phyloP scores from a whole-genome alignment of 2,888 invertebrate genomes.

The Drosophila siamana region DNA sequence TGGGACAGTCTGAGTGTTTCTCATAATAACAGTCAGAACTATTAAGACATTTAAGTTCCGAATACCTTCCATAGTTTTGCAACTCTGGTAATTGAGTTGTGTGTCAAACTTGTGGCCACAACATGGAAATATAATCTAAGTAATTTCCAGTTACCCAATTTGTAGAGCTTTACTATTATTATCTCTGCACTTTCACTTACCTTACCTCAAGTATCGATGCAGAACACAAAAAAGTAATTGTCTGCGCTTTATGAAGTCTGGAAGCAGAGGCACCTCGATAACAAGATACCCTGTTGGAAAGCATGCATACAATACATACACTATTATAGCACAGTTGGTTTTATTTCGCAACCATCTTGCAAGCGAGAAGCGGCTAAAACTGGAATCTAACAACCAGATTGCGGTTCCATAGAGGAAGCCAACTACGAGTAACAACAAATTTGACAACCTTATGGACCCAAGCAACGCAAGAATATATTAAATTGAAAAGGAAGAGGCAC shows the following conservation, averaged over 20 bases:
- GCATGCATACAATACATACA: background rate
- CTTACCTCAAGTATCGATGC: constrained; percentile 60
- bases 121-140: constrained; percentile 2
- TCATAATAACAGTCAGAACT: background rate
- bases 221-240: constrained; percentile 1
- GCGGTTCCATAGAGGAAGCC: constrained; percentile 13
- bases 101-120: background rate
- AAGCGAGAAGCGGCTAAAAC: constrained; percentile 6
- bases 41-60: background rate
- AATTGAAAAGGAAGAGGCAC: constrained; percentile 25
- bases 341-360: constrained; percentile 32
- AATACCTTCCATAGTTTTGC: background rate
- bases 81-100: constrained; percentile 12
- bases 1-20: too few relatives aligned
- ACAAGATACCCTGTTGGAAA: background rate
- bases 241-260: background rate
- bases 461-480: constrained; percentile 6
- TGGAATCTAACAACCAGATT: constrained; percentile 21
- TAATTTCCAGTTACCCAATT: background rate
- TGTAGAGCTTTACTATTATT: constrained; percentile 35
- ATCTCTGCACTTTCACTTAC: constrained; percentile 76
- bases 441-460: constrained; percentile 13
- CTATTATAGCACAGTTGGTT: constrained; percentile 16
- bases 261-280: background rate
- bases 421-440: constrained; percentile 4